phyloP scores from a whole-genome alignment of 2,113 vertebrate species.

The Bucco capensis region DNA sequence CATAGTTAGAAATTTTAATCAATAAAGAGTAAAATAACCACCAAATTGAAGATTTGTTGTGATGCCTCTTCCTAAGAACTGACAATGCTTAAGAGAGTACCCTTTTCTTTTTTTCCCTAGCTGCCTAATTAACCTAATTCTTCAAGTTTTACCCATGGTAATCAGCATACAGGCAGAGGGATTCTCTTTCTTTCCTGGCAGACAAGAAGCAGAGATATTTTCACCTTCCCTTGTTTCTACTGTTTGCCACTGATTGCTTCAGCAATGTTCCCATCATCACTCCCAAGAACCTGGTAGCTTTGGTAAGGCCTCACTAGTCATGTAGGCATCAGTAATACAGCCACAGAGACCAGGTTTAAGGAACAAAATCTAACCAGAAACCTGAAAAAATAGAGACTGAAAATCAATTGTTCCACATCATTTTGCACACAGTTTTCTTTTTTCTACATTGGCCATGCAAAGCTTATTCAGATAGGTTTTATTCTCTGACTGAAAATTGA shows the following conservation, averaged over 20 bases:
- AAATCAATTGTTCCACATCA: rapidly evolving
- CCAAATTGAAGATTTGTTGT: neutral
- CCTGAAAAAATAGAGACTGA: neutral
- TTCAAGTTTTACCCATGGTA: neutral
- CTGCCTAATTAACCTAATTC: neutral
- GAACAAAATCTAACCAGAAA: neutral
- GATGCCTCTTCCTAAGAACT: neutral
- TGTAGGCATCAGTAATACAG: neutral
- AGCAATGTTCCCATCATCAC: rapidly evolving
- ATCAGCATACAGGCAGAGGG: neutral
- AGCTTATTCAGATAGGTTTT: neutral
- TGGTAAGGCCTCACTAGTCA: neutral
- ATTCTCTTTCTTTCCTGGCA: neutral
- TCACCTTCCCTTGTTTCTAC: neutral
- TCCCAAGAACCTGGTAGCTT: neutral
- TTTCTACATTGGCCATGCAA: neutral
- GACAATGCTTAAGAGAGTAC: neutral
- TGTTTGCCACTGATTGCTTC: neutral
- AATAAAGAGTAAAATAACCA: neutral
- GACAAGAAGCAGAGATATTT: neutral
- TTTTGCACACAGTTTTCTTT: rapidly evolving
- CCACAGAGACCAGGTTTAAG: neutral
- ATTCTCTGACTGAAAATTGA: neutral
- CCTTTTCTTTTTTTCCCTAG: neutral
- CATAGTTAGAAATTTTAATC: neutral